phyloP scores from a whole-genome alignment of 2,888 invertebrate genomes.

The Teleiodes luculella region DNA sequence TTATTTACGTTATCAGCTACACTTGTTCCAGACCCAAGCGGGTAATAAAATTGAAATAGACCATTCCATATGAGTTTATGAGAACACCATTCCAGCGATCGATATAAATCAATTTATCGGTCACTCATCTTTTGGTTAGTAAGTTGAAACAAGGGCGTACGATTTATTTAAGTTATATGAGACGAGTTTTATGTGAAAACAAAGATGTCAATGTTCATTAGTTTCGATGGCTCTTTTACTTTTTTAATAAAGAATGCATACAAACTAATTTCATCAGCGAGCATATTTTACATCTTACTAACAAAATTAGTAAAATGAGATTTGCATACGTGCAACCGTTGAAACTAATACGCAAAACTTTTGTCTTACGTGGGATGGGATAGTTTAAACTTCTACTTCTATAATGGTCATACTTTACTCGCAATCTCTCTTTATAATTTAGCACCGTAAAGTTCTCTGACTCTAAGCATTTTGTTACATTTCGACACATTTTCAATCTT shows the following conservation, averaged over 20 bases:
- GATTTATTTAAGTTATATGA: background rate
- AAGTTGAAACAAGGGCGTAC: background rate
- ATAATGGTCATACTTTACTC: background rate
- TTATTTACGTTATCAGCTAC: background rate
- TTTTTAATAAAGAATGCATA: no score
- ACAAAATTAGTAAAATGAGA: constrained; percentile 2
- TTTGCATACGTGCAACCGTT: background rate
- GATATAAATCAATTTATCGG: background rate
- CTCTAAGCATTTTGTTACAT: background rate
- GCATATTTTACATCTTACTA: background rate
- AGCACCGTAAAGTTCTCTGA: background rate
- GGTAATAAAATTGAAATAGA: background rate
- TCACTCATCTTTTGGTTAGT: background rate
- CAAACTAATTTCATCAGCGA: background rate
- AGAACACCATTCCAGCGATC: background rate
- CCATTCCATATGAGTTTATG: background rate
- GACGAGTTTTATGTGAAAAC: background rate
- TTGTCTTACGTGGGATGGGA: background rate
- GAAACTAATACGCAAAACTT: background rate
- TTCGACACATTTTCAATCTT: background rate
- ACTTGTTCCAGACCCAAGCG: constrained; percentile 1
- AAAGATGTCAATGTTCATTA: background rate
- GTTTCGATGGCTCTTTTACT: no score
- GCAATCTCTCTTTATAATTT: background rate
- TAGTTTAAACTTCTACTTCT: background rate